phyloP scores from a whole-genome alignment of 2,888 invertebrate genomes.

The Pseudococcus viburni region DNA sequence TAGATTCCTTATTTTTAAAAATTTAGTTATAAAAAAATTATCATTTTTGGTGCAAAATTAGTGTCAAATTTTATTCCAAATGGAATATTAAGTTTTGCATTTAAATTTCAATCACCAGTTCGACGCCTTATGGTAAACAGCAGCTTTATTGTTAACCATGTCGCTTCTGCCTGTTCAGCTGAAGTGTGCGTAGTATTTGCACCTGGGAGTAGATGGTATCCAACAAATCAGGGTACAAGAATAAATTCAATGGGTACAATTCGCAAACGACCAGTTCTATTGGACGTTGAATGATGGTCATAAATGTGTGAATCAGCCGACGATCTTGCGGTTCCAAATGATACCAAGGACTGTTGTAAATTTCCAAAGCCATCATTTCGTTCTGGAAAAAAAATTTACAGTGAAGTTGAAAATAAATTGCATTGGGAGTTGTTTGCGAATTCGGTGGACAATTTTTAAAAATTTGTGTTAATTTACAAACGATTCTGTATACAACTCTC shows the following conservation, averaged over 20 bases:
- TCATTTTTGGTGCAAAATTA: too few relatives aligned
- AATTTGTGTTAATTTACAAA: neutral
- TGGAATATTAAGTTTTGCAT: too few relatives aligned
- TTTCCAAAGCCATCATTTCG: neutral
- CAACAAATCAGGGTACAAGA: neutral
- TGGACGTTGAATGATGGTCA: neutral
- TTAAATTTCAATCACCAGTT: too few relatives aligned
- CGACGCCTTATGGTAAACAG: too few relatives aligned
- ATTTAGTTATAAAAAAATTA: too few relatives aligned
- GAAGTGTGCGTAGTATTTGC: neutral
- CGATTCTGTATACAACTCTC: neutral
- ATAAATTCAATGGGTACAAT: neutral
- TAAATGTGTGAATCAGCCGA: neutral
- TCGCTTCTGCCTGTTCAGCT: neutral
- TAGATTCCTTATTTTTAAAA: too few relatives aligned
- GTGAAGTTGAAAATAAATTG: neutral
- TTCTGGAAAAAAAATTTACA: neutral
- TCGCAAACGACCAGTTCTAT: neutral
- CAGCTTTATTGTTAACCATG: neutral
- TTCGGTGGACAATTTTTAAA: neutral
- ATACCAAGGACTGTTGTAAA: conserved; percentile 19
- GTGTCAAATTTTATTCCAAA: too few relatives aligned
- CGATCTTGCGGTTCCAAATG: neutral
- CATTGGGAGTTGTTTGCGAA: too few relatives aligned
- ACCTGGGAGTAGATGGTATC: neutral